A percentile compares a stretch with the other conserved stretches of the same genome.
phyloP scores from a whole-genome alignment of 2,888 invertebrate genomes.

The Pachycephus smyrnensis region DNA sequence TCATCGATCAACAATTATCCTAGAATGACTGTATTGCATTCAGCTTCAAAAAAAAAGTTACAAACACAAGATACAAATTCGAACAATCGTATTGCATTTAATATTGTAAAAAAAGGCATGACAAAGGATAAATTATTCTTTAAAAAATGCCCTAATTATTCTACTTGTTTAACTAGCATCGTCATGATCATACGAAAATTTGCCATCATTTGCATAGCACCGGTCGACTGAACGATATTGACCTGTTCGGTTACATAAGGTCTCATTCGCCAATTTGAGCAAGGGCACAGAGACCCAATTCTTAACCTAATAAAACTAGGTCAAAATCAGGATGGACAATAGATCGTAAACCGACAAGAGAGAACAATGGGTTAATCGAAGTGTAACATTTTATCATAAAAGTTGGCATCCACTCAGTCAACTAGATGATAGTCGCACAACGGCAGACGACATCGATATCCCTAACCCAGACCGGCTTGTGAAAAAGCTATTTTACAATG shows the following conservation, averaged over 20 bases:
- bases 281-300: slow-evolving; percentile 10
- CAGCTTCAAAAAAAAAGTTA: background rate
- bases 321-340: slow-evolving; percentile 8
- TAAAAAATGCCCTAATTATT: background rate
- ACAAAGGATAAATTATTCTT: too few species aligned
- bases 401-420: background rate
- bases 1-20: background rate
- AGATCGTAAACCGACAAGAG: slow-evolving; percentile 2
- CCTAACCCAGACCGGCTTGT: slow-evolving; percentile 47
- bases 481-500: slow-evolving; percentile 7
- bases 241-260: slow-evolving; percentile 64
- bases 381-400: slow-evolving; percentile 19
- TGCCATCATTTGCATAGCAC: background rate
- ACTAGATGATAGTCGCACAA: slow-evolving; percentile 22
- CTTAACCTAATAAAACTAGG: slow-evolving; percentile 13
- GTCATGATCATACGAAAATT: background rate
- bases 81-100: background rate
- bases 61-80: background rate
- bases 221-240: slow-evolving; percentile 51
- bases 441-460: slow-evolving; percentile 51
- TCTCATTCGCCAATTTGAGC: slow-evolving; percentile 25
- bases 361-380: slow-evolving; percentile 21
- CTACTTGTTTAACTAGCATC: background rate
- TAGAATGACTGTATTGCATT: background rate
- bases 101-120: background rate